phyloP scores from a whole-genome alignment of 2,113 vertebrate genomes.

The Dolichotis patagonum region DNA sequence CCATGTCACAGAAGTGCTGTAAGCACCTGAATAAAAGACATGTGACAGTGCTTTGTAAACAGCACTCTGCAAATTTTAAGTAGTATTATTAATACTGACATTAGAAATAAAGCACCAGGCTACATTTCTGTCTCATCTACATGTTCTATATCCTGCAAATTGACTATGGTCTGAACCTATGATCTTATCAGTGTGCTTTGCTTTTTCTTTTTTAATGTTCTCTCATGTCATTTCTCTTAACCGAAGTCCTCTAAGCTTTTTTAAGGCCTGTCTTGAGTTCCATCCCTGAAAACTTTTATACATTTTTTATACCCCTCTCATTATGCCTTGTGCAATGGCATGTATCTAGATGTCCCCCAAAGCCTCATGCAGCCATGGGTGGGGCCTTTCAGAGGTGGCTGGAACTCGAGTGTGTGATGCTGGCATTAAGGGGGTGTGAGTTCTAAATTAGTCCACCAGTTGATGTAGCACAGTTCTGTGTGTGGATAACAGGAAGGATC shows the following conservation, averaged over 20 bases:
- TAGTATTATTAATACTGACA: neutral
- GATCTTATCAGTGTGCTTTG: neutral
- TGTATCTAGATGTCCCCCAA: neutral
- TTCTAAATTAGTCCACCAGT: neutral
- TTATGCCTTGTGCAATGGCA: neutral
- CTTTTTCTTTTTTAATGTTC: neutral
- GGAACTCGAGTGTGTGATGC: neutral
- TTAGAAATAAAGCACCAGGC: neutral
- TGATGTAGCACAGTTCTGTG: neutral
- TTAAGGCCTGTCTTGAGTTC: neutral
- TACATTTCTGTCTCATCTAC: neutral
- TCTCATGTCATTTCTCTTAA: neutral
- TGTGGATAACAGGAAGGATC: neutral
- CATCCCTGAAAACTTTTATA: neutral
- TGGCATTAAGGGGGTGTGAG: neutral
- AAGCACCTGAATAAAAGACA: neutral
- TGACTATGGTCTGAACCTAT: neutral
- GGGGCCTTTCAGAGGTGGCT: neutral
- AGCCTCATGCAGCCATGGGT: neutral
- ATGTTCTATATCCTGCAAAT: neutral
- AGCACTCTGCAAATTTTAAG: neutral
- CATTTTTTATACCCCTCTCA: neutral
- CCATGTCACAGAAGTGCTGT: neutral
- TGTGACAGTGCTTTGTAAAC: neutral
- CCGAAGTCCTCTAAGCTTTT: neutral